phyloP scores from a whole-genome alignment of 2,113 vertebrate species.

The Pagrus major region DNA sequence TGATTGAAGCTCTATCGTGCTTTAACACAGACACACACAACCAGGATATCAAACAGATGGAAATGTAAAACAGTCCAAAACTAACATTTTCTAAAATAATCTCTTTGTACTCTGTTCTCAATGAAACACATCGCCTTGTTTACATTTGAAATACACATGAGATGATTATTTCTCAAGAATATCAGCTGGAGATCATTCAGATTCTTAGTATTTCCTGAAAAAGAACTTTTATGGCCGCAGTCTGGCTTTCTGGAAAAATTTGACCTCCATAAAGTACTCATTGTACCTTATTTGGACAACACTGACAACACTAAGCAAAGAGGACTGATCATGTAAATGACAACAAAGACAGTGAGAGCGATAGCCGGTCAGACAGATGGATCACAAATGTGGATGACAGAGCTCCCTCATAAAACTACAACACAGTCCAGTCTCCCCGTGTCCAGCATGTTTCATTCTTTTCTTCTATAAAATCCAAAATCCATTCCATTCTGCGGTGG shows the following conservation, averaged over 20 bases:
- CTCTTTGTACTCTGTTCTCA: not conserved
- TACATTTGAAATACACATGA: not conserved
- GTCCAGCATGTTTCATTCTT: constrained; percentile 6
- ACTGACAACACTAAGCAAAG: constrained; percentile 13
- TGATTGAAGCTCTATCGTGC: not conserved
- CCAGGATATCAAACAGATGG: constrained; percentile 28
- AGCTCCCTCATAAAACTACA: not conserved
- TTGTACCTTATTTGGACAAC: not conserved
- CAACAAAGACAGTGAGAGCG: not conserved
- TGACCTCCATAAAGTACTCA: not conserved
- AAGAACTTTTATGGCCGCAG: not conserved
- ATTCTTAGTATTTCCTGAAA: not conserved
- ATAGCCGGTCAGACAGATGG: constrained; percentile 47
- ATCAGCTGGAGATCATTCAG: not conserved
- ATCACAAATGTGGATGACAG: constrained; percentile 56
- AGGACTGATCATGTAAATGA: not conserved
- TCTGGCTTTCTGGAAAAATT: constrained; percentile 8
- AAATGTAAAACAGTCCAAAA: constrained; percentile 22
- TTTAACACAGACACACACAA: not conserved
- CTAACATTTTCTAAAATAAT: not conserved
- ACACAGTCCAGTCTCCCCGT: constrained; percentile 7
- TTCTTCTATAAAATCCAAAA: not conserved
- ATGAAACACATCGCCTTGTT: not conserved
- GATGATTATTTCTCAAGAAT: not conserved
- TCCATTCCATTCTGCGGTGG: not conserved